These are phyloP conservation scores for Drosophila longiperda DNA, from an alignment of 2,888 invertebrate species.

Conservation along the genomic window DNA sequence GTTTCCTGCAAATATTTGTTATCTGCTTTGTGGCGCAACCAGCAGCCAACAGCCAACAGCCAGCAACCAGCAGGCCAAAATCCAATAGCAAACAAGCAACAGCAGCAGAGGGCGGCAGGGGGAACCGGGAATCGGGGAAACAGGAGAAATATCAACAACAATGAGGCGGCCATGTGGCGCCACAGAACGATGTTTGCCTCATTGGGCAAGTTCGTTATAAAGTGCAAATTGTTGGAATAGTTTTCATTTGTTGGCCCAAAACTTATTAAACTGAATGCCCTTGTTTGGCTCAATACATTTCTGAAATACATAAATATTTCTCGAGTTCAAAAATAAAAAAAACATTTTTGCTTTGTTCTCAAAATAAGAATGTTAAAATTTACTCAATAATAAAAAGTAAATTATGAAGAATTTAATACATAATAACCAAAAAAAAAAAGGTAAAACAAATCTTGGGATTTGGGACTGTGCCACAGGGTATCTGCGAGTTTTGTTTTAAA, in stretches of 20 bases:
- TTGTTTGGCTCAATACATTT: neutral
- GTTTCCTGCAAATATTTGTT: slow-evolving; percentile 80
- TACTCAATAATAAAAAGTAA: neutral
- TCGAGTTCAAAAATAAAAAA: neutral
- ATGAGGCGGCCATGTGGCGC: slow-evolving; percentile 72
- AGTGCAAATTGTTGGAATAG: slow-evolving; percentile 71
- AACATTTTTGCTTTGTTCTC: neutral
- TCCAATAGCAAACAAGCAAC: slow-evolving; percentile 62
- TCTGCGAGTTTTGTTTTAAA: neutral
- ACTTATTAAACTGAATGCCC: slow-evolving; percentile 16
- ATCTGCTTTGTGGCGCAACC: slow-evolving; percentile 65
- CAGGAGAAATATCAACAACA: slow-evolving; percentile 40
- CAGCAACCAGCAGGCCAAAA: slow-evolving; percentile 53
- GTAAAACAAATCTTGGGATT: neutral
- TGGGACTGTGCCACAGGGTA: neutral
- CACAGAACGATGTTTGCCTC: slow-evolving; percentile 60
- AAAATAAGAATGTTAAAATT: too few species aligned
- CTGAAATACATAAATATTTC: neutral
- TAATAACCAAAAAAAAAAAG: neutral
- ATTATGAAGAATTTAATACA: neutral
- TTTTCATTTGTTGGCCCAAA: slow-evolving; percentile 58
- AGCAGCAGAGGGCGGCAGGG: slow-evolving; percentile 11
- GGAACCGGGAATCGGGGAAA: neutral
- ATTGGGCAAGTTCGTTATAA: slow-evolving; percentile 73
- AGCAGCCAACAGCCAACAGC: slow-evolving; percentile 25